phyloP scores from a whole-genome alignment of 2,113 vertebrate genomes.

The Lynx canadensis region DNA sequence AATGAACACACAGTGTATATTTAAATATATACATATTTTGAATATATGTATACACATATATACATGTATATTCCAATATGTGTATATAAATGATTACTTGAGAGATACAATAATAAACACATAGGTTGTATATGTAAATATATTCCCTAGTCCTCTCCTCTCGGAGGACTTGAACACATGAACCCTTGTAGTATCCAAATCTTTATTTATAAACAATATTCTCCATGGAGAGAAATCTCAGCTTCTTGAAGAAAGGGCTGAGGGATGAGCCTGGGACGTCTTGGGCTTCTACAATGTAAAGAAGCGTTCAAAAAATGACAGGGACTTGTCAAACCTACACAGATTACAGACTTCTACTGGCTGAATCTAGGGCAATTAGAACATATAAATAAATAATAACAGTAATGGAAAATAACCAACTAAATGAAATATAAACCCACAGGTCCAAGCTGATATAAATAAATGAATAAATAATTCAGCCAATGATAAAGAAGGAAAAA shows the following conservation, averaged over 20 bases:
- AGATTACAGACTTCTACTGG: background rate
- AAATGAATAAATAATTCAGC: background rate
- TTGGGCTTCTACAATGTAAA: background rate
- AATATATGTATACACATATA: background rate
- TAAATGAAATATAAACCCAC: background rate
- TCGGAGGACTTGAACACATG: background rate
- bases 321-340: background rate
- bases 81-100: background rate
- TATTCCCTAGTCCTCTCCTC: background rate
- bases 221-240: background rate
- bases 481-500: background rate
- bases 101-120: background rate
- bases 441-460: background rate
- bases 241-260: background rate
- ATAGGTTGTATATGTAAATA: background rate
- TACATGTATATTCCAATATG: background rate
- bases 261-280: background rate
- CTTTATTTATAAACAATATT: background rate
- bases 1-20: background rate
- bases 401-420: background rate
- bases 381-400: background rate
- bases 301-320: background rate
- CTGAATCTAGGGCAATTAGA: background rate
- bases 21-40: background rate
- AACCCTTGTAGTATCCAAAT: background rate